phyloP scores from a whole-genome alignment of 2,113 vertebrate genomes.

The Anthoscopus minutus region DNA sequence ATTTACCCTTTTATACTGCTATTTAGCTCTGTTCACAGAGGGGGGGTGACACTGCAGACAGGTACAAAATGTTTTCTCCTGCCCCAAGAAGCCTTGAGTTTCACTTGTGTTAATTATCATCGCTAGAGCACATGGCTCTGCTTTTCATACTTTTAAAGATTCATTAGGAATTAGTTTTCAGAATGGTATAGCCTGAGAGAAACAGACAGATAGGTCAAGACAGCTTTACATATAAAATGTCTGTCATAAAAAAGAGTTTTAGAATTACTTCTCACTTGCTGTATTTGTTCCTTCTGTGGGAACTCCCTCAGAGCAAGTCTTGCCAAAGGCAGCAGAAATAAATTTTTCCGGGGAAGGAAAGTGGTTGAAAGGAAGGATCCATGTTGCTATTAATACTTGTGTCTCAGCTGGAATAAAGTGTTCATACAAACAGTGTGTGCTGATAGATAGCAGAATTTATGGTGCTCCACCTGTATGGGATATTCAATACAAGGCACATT shows the following conservation, averaged over 20 bases:
- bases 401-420: slow-evolving; percentile 38
- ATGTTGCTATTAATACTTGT: slow-evolving; percentile 44
- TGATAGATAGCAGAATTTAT: slow-evolving; percentile 55
- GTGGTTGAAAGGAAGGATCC: slow-evolving; percentile 22
- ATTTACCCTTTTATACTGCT: not conserved
- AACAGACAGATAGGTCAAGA: slow-evolving; percentile 36
- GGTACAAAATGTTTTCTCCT: not conserved
- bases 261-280: slow-evolving; percentile 24
- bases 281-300: slow-evolving; percentile 7
- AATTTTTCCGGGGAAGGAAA: not conserved
- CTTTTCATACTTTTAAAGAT: slow-evolving; percentile 33
- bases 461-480: slow-evolving; percentile 33
- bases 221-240: slow-evolving; percentile 33
- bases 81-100: not conserved
- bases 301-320: not conserved
- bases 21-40: not conserved
- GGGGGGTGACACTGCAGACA: not conserved
- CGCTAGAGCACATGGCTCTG: not conserved
- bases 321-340: slow-evolving; percentile 55
- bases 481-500: slow-evolving; percentile 49
- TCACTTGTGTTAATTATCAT: slow-evolving; percentile 48
- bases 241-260: slow-evolving; percentile 30
- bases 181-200: slow-evolving; percentile 44
- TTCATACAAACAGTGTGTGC: slow-evolving; percentile 20
- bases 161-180: slow-evolving; percentile 57